These are phyloP conservation scores for Oppia nitens DNA, from an alignment of 1,140 invertebrate genomes.

Conservation along the genomic window DNA sequence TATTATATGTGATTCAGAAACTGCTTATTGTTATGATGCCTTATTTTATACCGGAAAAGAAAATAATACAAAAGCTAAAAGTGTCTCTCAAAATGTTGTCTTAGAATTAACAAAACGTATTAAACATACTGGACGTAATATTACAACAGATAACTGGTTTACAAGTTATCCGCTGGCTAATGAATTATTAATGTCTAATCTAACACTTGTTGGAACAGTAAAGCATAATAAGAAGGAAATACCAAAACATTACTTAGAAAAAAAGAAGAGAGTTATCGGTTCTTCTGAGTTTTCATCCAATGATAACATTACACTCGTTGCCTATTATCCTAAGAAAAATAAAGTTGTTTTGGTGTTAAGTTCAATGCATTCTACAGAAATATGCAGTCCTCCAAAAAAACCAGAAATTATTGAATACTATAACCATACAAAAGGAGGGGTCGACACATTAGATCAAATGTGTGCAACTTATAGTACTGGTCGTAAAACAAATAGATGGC, in stretches of 20 bases:
- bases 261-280: constrained; percentile 12
- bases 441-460: constrained; percentile 31
- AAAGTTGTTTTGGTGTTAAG: constrained; percentile 20
- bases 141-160: constrained; percentile 19
- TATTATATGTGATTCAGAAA: constrained; percentile 16
- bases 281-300: constrained; percentile 9
- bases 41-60: constrained; percentile 19
- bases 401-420: constrained; percentile 30
- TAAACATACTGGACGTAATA: constrained; percentile 14
- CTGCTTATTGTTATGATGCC: constrained; percentile 18
- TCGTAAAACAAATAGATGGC: constrained; percentile 28
- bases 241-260: not conserved
- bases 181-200: constrained; percentile 15
- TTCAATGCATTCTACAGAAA: constrained; percentile 20
- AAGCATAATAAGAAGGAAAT: constrained; percentile 18
- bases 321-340: constrained; percentile 21
- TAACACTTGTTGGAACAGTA: constrained; percentile 18
- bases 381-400: constrained; percentile 20
- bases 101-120: constrained; percentile 9
- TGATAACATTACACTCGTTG: constrained; percentile 17
- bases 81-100: constrained; percentile 12
- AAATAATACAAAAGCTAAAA: constrained; percentile 6
- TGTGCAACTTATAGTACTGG: constrained; percentile 24
- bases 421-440: constrained; percentile 31
- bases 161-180: constrained; percentile 12